Conservation (phyloP, 2,888 invertebrate species). For the Ceriagrion tenellum region DNA sequence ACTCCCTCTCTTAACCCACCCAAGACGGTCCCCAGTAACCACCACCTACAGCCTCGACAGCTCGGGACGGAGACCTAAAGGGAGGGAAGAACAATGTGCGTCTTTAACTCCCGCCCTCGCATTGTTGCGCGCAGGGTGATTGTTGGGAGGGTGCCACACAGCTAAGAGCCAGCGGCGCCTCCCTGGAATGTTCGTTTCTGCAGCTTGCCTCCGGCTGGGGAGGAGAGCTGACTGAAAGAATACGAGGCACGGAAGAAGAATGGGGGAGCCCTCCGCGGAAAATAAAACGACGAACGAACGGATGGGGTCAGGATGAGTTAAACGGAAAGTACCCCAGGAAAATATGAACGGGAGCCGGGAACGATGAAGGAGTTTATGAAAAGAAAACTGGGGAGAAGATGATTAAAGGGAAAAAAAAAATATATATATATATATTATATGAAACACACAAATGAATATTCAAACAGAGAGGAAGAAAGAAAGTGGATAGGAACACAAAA, state of each 20-base stretch:
- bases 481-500: too few species aligned
- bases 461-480: too few species aligned
- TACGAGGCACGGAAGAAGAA: not conserved
- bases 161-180: constrained; percentile 73
- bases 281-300: not conserved
- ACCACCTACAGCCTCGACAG: not conserved
- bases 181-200: constrained; percentile 69
- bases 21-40: not conserved
- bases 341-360: constrained; percentile 70
- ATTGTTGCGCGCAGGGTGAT: constrained; percentile 75
- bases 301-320: not conserved
- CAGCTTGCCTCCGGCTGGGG: constrained; percentile 39
- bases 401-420: not conserved
- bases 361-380: constrained; percentile 37
- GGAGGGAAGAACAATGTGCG: constrained; percentile 70
- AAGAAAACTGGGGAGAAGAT: constrained; percentile 26
- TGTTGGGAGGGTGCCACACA: constrained; percentile 70
- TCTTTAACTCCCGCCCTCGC: constrained; percentile 74
- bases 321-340: constrained; percentile 71
- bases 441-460: too few species aligned
- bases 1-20: not conserved
- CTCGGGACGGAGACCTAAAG: not conserved
- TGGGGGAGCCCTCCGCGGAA: not conserved
- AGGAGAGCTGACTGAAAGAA: constrained; percentile 51
- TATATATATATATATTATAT: too few species aligned